Conservation (phyloP, 2,888 invertebrate species). For the Conchocele bisecta region DNA sequence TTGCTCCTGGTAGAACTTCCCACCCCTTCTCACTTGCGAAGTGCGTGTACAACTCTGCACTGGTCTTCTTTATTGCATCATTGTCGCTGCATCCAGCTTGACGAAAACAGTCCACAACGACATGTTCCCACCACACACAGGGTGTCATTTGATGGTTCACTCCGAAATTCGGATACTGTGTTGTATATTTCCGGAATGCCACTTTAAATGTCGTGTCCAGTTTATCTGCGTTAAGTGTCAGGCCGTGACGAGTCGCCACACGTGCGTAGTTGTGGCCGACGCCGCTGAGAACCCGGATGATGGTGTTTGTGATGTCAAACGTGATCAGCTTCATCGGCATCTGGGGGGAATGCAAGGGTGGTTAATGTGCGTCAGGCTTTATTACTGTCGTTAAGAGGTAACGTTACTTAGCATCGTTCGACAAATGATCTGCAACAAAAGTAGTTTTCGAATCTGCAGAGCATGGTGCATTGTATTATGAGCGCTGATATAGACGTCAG, state of each 20-base stretch:
- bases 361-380: too few species aligned
- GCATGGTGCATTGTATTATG: too few species aligned
- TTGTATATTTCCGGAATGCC: slow-evolving; percentile 87
- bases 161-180: slow-evolving; percentile 92
- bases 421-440: too few species aligned
- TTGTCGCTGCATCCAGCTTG: slow-evolving; percentile 75
- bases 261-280: slow-evolving; percentile 90
- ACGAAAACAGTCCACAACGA: slow-evolving; percentile 88
- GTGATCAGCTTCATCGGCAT: slow-evolving; percentile 85
- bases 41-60: slow-evolving; percentile 83
- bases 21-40: slow-evolving; percentile 90
- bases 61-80: slow-evolving; percentile 66
- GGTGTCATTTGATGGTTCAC: slow-evolving; percentile 87
- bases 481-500: too few species aligned
- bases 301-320: slow-evolving; percentile 94
- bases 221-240: slow-evolving; percentile 84
- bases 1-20: slow-evolving; percentile 84
- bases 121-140: slow-evolving; percentile 91
- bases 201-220: slow-evolving; percentile 87
- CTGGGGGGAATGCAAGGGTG: too few species aligned
- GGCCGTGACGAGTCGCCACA: slow-evolving; percentile 88
- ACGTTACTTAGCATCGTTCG: too few species aligned
- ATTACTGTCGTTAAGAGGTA: too few species aligned
- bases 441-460: too few species aligned
- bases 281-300: slow-evolving; percentile 88